Evolutionary conservation across 2,113 vertebrate genomes (phyloP).

Genomic region (Gymnorhina tibicen): DNA sequence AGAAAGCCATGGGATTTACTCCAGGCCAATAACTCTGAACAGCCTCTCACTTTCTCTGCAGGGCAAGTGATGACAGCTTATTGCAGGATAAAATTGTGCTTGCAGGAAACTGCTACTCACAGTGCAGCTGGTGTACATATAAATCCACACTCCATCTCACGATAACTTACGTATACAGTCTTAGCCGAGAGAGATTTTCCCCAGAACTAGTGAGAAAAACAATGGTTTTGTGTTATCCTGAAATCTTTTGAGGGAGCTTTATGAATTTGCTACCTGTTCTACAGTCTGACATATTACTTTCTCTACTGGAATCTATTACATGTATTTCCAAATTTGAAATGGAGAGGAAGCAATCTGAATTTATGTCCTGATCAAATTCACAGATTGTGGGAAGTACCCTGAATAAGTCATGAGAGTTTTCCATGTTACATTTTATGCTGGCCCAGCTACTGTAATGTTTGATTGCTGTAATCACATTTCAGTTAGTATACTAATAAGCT

Average conservation of each 20-base stretch:
- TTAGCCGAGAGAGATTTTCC: neutral
- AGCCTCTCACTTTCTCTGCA: neutral
- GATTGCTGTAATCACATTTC: slow-evolving; percentile 1
- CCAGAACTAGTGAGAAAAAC: neutral
- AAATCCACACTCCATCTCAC: neutral
- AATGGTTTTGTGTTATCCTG: neutral
- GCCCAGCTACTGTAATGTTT: neutral
- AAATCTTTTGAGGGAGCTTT: neutral
- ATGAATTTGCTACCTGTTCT: neutral
- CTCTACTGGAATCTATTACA: neutral
- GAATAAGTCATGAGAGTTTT: slow-evolving; percentile 34
- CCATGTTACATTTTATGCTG: neutral
- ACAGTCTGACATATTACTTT: neutral
- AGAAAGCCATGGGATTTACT: neutral
- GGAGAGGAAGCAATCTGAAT: neutral
- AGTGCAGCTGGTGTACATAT: neutral
- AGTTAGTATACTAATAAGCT: neutral
- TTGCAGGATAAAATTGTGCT: neutral
- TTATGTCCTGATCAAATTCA: neutral
- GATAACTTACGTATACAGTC: neutral
- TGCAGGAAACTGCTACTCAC: neutral
- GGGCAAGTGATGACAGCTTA: rapidly evolving
- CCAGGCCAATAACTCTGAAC: neutral
- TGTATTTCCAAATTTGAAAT: neutral
- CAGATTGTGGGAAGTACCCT: neutral